Conservation (phyloP, 2,113 vertebrate species). For the Mormoops blainvillei region DNA sequence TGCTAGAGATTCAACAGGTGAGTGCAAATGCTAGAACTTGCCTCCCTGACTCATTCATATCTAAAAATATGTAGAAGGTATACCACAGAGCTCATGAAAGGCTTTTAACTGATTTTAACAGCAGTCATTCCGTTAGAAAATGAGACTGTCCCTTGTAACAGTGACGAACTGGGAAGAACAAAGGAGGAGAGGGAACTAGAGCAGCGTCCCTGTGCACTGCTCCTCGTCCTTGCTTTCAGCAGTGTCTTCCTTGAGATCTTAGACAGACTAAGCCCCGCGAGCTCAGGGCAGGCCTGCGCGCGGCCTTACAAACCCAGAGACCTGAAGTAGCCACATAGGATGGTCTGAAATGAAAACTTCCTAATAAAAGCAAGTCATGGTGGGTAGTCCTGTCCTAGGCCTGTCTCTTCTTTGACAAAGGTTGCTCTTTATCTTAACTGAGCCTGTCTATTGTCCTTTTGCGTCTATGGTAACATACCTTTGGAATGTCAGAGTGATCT, state of each 20-base stretch:
- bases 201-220: constrained; percentile 66
- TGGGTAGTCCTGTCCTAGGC: neutral
- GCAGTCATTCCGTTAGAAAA: constrained; percentile 75
- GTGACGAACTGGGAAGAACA: constrained; percentile 76
- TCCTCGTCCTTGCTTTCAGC: constrained; percentile 81
- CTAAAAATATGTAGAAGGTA: constrained; percentile 67
- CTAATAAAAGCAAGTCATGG: neutral
- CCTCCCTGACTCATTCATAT: constrained; percentile 61
- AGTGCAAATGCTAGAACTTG: constrained; percentile 55
- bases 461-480: neutral
- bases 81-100: constrained; percentile 55
- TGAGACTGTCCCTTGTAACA: constrained; percentile 68
- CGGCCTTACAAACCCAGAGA: neutral
- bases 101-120: constrained; percentile 77
- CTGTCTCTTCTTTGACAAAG: neutral
- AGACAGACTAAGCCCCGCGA: neutral
- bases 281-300: neutral
- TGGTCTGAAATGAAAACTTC: neutral
- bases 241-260: too few species aligned
- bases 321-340: neutral
- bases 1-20: constrained; percentile 40
- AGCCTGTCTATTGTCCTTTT: neutral
- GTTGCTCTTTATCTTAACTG: neutral
- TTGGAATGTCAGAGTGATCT: neutral
- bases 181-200: constrained; percentile 66